A percentile compares a stretch with the other conserved stretches of the same genome.
These are phyloP conservation scores for Paramormyrops hopkinsi DNA, from an alignment of 2,797 vertebrate genomes.

Conservation along the genomic window DNA sequence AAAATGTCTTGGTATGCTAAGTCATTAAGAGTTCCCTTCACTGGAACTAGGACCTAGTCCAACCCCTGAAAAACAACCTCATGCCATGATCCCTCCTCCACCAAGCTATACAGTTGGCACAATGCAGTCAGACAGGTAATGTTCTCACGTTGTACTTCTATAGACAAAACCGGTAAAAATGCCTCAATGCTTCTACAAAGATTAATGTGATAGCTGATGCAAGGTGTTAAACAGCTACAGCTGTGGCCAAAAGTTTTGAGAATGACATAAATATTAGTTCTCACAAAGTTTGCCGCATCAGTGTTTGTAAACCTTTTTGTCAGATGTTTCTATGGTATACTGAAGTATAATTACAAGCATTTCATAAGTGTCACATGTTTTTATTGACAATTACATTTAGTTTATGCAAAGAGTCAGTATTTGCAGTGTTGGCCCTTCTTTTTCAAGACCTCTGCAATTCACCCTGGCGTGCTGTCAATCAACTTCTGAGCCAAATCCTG, in stretches of 20 bases:
- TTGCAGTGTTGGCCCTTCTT: no score
- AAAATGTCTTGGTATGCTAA: no score
- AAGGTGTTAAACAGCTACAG: neutral
- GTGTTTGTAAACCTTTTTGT: neutral
- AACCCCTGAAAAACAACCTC: no score
- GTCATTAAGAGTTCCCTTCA: no score
- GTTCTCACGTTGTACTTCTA: neutral
- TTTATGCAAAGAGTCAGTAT: no score
- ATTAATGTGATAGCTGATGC: neutral
- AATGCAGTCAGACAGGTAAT: no score
- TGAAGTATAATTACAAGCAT: neutral
- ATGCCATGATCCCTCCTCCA: no score
- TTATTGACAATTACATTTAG: no score
- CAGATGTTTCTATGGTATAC: neutral
- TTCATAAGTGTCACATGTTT: no score
- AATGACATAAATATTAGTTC: neutral
- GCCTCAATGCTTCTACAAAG: neutral
- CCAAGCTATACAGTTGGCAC: neutral
- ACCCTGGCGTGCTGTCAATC: neutral
- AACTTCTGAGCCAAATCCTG: neutral
- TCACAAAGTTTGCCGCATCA: neutral
- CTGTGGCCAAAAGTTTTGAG: neutral
- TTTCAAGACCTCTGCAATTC: neutral
- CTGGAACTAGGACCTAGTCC: no score
- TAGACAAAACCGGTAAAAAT: neutral